These are phyloP conservation scores for Enteromius mattozi DNA, from an alignment of 2,797 vertebrate genomes.

Conservation along the genomic window DNA sequence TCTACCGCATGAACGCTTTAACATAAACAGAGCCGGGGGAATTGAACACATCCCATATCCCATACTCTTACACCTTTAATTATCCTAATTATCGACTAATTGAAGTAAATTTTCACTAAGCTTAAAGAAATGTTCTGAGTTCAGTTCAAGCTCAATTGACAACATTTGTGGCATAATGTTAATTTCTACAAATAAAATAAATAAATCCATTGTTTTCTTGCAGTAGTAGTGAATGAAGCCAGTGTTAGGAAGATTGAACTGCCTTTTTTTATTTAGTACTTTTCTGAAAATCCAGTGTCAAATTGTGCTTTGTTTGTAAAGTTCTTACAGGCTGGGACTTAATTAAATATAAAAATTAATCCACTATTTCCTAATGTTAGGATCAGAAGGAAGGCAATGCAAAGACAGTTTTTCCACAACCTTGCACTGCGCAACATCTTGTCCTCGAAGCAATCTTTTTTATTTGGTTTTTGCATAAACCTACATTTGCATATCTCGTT, in stretches of 20 bases:
- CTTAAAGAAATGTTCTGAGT: neutral
- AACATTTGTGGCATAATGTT: neutral
- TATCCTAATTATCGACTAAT: conserved; percentile 23
- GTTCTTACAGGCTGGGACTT: no score
- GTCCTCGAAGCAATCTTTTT: neutral
- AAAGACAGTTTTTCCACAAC: no score
- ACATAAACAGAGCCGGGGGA: neutral
- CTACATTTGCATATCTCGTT: no score
- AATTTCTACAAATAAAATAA: neutral
- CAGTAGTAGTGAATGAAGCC: neutral
- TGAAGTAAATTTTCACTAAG: conserved; percentile 4
- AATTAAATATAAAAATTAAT: no score
- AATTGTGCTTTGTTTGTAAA: no score
- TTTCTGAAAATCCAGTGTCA: no score
- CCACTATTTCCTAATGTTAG: no score
- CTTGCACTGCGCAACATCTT: neutral
- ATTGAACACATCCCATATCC: conserved; percentile 1
- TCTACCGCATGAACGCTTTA: neutral
- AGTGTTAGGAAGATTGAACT: neutral
- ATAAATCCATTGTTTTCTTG: neutral
- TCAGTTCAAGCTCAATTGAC: neutral
- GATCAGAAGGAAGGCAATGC: no score
- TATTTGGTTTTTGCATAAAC: no score
- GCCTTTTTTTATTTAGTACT: neutral
- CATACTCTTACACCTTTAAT: conserved; percentile 18